Evolutionary conservation across 2,113 vertebrate species (phyloP).

Genomic region (Meleagris gallopavo): DNA sequence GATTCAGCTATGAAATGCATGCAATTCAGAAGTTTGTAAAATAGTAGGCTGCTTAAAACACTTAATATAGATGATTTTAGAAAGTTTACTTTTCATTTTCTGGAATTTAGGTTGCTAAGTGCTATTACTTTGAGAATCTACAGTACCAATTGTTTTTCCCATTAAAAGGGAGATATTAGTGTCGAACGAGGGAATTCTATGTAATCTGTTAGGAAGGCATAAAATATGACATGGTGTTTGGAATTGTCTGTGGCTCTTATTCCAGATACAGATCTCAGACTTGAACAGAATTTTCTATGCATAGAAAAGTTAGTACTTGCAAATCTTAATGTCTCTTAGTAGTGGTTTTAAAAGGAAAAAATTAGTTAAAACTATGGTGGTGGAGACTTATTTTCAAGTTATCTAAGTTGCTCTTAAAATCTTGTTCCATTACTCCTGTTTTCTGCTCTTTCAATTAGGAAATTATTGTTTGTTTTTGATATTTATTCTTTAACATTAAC

Average conservation of each 20-base stretch:
- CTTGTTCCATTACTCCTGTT: constrained; percentile 10
- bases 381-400: constrained; percentile 15
- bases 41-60: background rate
- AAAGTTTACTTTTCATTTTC: background rate
- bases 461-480: background rate
- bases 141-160: background rate
- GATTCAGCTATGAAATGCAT: constrained; percentile 9
- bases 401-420: constrained; percentile 19
- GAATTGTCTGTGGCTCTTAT: background rate
- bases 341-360: constrained; percentile 3
- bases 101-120: background rate
- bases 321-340: background rate
- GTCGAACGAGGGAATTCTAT: background rate
- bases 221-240: background rate
- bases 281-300: background rate
- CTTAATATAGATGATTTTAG: constrained; percentile 3
- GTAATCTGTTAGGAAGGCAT: background rate
- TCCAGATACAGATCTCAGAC: background rate
- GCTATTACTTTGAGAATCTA: background rate
- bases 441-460: background rate
- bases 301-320: background rate
- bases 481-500: background rate
- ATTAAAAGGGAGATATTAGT: background rate
- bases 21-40: constrained; percentile 5
- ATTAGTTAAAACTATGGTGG: background rate